These are phyloP conservation scores for Campylomormyrus numenius DNA, from an alignment of 2,113 vertebrate genomes.

Conservation along the genomic window DNA sequence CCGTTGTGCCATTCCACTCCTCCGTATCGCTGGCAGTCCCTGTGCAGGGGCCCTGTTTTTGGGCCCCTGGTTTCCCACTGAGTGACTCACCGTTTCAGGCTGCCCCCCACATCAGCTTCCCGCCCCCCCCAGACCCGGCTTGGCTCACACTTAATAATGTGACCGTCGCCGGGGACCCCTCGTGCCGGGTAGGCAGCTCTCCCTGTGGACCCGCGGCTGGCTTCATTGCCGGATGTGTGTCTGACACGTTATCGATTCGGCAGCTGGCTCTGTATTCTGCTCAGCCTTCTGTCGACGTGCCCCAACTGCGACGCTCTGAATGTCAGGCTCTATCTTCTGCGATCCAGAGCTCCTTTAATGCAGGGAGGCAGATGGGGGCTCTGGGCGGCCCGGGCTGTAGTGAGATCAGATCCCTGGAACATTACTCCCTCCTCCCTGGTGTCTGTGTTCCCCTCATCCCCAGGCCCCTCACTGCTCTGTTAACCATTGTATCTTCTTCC, in stretches of 20 bases:
- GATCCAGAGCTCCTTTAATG: background rate
- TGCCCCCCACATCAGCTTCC: background rate
- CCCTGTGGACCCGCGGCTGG: background rate
- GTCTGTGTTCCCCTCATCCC: background rate
- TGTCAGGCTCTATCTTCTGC: background rate
- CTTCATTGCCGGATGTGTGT: background rate
- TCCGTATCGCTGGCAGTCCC: background rate
- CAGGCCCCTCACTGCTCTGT: background rate
- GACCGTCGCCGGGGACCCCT: background rate
- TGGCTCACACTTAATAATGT: background rate
- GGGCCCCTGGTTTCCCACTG: background rate
- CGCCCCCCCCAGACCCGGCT: background rate
- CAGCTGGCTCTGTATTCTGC: background rate
- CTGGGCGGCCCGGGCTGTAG: background rate
- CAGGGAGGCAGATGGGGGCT: background rate
- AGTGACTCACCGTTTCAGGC: background rate
- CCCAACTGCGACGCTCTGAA: background rate
- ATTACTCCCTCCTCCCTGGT: background rate
- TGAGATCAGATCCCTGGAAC: background rate
- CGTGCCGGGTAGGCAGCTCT: background rate
- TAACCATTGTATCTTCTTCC: background rate
- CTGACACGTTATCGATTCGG: background rate
- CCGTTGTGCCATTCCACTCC: background rate
- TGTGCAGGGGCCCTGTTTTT: background rate
- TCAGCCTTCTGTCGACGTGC: background rate